Percentiles rank a stretch among this genome's conserved stretches.
Conservation (phyloP, 2,113 vertebrate genomes). For the Macrotus californicus region DNA sequence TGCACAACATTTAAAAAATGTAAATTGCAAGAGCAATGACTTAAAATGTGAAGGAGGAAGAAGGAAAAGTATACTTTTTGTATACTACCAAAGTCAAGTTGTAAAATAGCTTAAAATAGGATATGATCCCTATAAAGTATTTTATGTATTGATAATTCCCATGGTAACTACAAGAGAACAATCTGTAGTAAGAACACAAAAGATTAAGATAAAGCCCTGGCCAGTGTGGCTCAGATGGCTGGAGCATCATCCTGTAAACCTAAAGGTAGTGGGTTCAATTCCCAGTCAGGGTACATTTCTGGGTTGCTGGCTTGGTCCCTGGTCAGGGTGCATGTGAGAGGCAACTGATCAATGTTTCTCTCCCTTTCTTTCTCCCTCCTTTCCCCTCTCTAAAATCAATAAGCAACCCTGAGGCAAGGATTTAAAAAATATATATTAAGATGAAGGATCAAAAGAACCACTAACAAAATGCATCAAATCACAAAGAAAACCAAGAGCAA, state of each 20-base stretch:
- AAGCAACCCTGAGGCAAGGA: too few species aligned
- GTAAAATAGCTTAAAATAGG: background rate
- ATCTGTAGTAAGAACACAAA: background rate
- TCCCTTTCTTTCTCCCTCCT: too few species aligned
- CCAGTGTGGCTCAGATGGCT: too few species aligned
- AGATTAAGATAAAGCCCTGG: background rate
- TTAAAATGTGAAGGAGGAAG: background rate
- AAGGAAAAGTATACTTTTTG: background rate
- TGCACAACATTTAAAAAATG: background rate
- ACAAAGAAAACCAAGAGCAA: background rate
- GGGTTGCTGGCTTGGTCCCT: too few species aligned
- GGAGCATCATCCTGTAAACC: too few species aligned
- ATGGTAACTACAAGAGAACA: background rate
- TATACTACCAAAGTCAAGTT: background rate
- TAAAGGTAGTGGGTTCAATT: too few species aligned
- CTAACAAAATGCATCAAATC: background rate
- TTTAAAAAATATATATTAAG: background rate
- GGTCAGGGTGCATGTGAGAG: too few species aligned
- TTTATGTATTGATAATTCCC: background rate
- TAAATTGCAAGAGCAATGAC: background rate
- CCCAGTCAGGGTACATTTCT: too few species aligned
- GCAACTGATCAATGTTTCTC: too few species aligned
- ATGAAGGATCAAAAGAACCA: background rate
- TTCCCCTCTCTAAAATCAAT: too few species aligned
- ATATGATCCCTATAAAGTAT: background rate